Conservation (phyloP, 23 tunicate species). For the Ciona savignyi region DNA sequence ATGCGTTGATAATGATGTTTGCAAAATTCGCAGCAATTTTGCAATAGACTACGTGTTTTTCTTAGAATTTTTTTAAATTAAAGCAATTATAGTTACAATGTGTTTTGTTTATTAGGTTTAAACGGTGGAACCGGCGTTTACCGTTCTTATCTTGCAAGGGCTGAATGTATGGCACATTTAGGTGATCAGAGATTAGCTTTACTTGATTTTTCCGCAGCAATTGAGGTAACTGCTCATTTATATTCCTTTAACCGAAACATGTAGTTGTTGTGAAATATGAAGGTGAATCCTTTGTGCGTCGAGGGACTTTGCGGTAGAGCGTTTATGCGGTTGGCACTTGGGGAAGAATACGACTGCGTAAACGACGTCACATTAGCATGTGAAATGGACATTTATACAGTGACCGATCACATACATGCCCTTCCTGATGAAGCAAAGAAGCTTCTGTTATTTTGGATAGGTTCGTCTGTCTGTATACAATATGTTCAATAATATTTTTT, state of each 20-base stretch:
- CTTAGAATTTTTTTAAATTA: too few relatives aligned
- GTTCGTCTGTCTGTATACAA: slow-evolving; percentile 15
- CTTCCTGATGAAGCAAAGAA: slow-evolving; percentile 82
- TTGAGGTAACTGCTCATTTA: slow-evolving; percentile 79
- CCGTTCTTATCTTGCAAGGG: slow-evolving; percentile 78
- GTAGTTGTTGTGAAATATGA: neutral
- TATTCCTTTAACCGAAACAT: neutral
- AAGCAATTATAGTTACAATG: too few relatives aligned
- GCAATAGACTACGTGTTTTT: too few relatives aligned
- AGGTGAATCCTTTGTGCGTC: slow-evolving; percentile 62
- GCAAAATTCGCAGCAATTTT: too few relatives aligned
- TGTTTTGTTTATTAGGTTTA: too few relatives aligned
- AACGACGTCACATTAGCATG: slow-evolving; percentile 60
- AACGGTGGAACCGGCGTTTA: slow-evolving; percentile 54
- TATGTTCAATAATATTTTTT: too few relatives aligned
- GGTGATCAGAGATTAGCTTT: slow-evolving; percentile 78
- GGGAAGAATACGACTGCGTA: slow-evolving; percentile 72
- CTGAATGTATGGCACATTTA: slow-evolving; percentile 83
- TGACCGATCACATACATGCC: slow-evolving; percentile 47
- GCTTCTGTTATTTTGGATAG: slow-evolving; percentile 68
- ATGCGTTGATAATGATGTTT: too few relatives aligned
- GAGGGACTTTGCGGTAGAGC: slow-evolving; percentile 78
- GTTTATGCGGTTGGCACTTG: slow-evolving; percentile 82
- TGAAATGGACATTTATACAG: slow-evolving; percentile 52
- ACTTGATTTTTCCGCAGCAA: slow-evolving; percentile 76